Base-by-base conservation (phyloP, 2,113 vertebrate genomes). In the Chloropsis hardwickii region DNA sequence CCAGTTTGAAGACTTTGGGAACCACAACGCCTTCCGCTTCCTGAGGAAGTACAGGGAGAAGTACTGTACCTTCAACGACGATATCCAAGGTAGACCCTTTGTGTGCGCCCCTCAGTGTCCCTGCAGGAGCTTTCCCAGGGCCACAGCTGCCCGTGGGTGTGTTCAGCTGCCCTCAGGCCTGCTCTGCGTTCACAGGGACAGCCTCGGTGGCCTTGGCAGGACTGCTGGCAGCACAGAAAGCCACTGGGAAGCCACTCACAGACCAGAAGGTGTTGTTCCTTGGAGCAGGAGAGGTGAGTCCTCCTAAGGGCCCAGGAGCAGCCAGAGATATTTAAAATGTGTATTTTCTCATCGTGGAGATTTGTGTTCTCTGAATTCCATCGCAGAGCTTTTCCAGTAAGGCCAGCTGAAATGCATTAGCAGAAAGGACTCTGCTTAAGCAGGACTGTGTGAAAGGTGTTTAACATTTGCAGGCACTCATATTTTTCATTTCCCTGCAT, bases 1-100 rank as follows among this genome's bases (percentile, higher is more conserved):
- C 96, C 99, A 99, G 44, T 99, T 99, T 95, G 99, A 99, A 86
- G 99, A 99, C 97, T 99, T 99, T 81, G 99, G 99, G 39, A 99
- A 99, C 97, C 99, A 99, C 97, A 99, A 99, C 1, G 99, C 99
- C 10, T 99, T 99, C 95, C 98, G 99, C 14, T 99, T 99, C 84
- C 96, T 99, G 25, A 98, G 98, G 64, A 99, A 99, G 84, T 99
- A 99, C 94, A 96, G 98, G 70, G 98, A 99, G 95, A 99, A 99
- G 88, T 99, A 99, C 69, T 99, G 99, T 64, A 99, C 99, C 88
- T 99, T 99, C 97, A 99, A 99, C 19, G 99, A 99, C 5, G 99
- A 99, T 44, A 99, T 99, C 84, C 99, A 99, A 98, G 99, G 99
- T 99, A 95, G 22, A 33, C 14, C 24, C 31, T 51, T 74, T 1